Conservation (phyloP, 2,888 invertebrate genomes). For the Cephonodes hylas region DNA sequence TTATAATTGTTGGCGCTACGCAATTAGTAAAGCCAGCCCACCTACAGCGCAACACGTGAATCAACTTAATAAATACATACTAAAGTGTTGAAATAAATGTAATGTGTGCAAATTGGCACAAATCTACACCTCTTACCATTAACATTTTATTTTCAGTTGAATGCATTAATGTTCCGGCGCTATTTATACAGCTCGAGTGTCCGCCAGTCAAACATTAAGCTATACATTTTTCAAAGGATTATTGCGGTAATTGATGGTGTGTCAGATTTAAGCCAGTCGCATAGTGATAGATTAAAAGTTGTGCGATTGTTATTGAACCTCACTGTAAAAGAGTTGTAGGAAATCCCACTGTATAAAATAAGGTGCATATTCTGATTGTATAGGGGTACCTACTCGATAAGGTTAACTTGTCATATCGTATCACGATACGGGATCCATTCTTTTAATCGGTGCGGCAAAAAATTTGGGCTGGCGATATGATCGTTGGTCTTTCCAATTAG, state of each 20-base stretch:
- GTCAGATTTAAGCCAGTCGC: not conserved
- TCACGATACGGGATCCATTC: too few species aligned
- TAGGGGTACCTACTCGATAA: too few species aligned
- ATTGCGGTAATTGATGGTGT: conserved; percentile 20
- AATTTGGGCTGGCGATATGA: too few species aligned
- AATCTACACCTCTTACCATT: conserved; percentile 12
- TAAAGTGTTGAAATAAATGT: conserved; percentile 23
- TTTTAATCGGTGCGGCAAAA: too few species aligned
- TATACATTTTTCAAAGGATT: conserved; percentile 8
- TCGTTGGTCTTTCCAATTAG: too few species aligned
- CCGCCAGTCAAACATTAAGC: conserved; percentile 13
- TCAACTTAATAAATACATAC: not conserved
- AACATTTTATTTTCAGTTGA: conserved; percentile 29
- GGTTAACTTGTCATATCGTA: too few species aligned
- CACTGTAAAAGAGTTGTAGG: too few species aligned
- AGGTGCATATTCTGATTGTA: too few species aligned
- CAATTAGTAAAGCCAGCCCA: not conserved
- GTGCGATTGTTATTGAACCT: not conserved
- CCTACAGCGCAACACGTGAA: not conserved
- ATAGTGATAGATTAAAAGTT: not conserved
- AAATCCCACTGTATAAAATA: too few species aligned
- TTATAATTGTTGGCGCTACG: not conserved
- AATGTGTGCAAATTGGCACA: conserved; percentile 40
- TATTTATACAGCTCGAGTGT: conserved; percentile 22
- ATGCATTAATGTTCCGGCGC: conserved; percentile 26